A percentile compares a stretch with the other conserved stretches of the same genome.
Conservation (phyloP, 2,888 invertebrate species). For the Ennomos erosarius region DNA sequence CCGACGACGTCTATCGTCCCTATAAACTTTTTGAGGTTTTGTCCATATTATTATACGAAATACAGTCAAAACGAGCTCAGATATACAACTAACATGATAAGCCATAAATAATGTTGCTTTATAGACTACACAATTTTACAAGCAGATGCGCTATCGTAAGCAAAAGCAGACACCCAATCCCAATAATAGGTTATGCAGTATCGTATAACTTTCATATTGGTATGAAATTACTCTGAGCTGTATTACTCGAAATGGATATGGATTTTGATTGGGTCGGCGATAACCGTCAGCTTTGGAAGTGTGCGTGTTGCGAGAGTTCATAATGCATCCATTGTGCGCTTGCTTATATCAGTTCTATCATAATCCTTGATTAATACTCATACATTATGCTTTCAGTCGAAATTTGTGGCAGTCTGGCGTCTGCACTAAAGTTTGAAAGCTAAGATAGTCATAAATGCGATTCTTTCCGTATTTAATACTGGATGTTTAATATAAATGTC, state of each 20-base stretch:
- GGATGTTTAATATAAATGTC: too few relatives aligned
- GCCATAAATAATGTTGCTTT: too few relatives aligned
- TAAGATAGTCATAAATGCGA: too few relatives aligned
- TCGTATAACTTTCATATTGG: constrained; percentile 39
- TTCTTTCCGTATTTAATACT: too few relatives aligned
- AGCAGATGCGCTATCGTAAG: constrained; percentile 35
- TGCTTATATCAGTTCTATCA: background rate
- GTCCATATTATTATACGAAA: too few relatives aligned
- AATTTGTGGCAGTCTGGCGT: too few relatives aligned
- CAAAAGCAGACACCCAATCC: constrained; percentile 41
- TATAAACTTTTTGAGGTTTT: too few relatives aligned
- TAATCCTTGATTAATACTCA: background rate
- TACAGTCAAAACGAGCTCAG: too few relatives aligned
- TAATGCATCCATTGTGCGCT: constrained; percentile 26
- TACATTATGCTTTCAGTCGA: too few relatives aligned
- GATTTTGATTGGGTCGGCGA: constrained; percentile 39
- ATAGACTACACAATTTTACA: constrained; percentile 30
- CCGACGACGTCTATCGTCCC: too few relatives aligned
- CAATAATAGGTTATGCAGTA: constrained; percentile 43
- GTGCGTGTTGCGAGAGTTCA: constrained; percentile 27
- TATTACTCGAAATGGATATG: constrained; percentile 36
- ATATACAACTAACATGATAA: too few relatives aligned
- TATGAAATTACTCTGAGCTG: constrained; percentile 38
- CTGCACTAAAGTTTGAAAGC: too few relatives aligned
- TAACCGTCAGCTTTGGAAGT: constrained; percentile 37